Evolutionary conservation across 2,888 invertebrate genomes (phyloP), one percentile per base, ranked within the genome.

Genomic region (Ophioninae sp.): DNA sequence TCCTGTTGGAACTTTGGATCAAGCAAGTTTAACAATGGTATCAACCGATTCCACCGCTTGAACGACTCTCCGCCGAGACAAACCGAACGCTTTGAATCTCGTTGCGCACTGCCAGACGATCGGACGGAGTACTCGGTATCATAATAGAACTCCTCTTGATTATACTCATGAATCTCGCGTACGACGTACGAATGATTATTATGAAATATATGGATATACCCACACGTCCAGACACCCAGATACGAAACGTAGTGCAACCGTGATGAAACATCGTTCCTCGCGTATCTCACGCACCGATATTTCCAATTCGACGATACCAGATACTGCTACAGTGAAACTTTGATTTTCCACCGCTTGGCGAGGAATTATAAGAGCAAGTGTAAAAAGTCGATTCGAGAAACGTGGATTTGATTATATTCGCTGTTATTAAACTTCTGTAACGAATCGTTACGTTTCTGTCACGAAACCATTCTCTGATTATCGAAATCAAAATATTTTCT

Each of bases 1-100:
- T 83, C 13, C n/a, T 30, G n/a, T 50, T 56, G 13, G 61, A 74
- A 21, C 23, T 73, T 44, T 59, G 5, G 6, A 21, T 20, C 20
- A 59, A 7, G 21, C 3, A 10, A 3, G 20, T 21, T 7, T 7
- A 1, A 59, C 17, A 17, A 59, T 7, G 21, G 37, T 7, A 30
- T 10, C 6, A 0, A 17, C 13, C 23, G 21, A 7, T 17, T 64
- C 7, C 20, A 8, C 59, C 6, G 2, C 23, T 37, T 13, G 6
- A 37, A 64, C 6, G 59, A 59, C 20, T 6, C 64, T 30, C 37
- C 13, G 5, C 6, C 13, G 6, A 17, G 17, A 3, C 17, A 5
- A 10, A 10, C 50, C 17, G 50, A 50, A 17, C 50, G 13, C 17
- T 50, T 13, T 13, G 3, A 50, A 50, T 50, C 50, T 17, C 50